Evolutionary conservation across 1,140 invertebrate species (phyloP).

Genomic region (Paraescarpia echinospica): DNA sequence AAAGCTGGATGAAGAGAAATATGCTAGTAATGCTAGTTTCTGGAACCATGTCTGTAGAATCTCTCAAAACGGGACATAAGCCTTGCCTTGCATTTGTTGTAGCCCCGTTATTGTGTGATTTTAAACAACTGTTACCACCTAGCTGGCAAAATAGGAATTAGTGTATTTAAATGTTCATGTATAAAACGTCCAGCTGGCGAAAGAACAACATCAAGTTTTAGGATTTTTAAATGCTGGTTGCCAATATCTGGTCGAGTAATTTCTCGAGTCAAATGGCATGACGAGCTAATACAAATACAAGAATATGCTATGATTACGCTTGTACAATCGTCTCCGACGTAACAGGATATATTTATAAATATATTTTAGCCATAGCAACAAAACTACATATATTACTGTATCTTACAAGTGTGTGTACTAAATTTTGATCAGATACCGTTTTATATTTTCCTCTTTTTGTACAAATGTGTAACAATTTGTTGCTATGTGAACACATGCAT

Average conservation of each 20-base stretch:
- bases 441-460: conserved; percentile 1
- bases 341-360: neutral
- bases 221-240: neutral
- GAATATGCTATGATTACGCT: neutral
- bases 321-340: neutral
- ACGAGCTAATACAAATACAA: neutral
- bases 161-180: no score
- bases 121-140: neutral
- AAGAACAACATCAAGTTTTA: neutral
- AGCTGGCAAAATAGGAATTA: neutral
- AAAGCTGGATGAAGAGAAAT: neutral
- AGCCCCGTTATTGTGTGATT: neutral
- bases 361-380: neutral
- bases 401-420: neutral
- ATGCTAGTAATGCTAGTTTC: neutral
- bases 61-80: neutral
- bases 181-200: neutral
- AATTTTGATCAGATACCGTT: conserved; percentile 6
- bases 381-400: neutral
- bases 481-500: neutral
- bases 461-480: neutral
- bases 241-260: neutral
- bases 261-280: neutral
- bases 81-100: neutral
- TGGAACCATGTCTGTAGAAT: no score